Evolutionary conservation across 2,797 vertebrate genomes (phyloP).

Genomic region (Lindbergichthys nudifrons): DNA sequence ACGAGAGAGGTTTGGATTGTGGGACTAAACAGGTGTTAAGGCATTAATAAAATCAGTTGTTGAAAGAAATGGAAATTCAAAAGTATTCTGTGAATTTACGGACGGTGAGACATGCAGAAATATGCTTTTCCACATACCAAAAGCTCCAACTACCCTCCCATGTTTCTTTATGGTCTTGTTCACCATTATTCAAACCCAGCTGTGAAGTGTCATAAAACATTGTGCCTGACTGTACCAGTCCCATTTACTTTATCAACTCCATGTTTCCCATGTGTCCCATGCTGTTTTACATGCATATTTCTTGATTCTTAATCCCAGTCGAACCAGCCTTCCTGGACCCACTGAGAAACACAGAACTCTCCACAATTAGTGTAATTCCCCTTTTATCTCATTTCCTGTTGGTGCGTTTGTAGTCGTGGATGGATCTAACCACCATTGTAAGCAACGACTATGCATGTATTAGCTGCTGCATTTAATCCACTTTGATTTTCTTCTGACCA

Average conservation of each 20-base stretch:
- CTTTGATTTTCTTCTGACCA: not conserved
- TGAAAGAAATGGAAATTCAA: slow-evolving; percentile 18
- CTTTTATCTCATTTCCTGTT: slow-evolving; percentile 71
- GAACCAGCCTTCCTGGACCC: slow-evolving; percentile 31
- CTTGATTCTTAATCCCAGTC: slow-evolving; percentile 35
- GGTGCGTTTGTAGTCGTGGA: slow-evolving; percentile 17
- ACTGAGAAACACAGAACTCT: slow-evolving; percentile 35
- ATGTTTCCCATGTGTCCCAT: slow-evolving; percentile 32
- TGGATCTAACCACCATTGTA: slow-evolving; percentile 14
- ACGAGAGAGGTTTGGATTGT: slow-evolving; percentile 8
- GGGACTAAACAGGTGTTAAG: slow-evolving; percentile 44
- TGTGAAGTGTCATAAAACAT: slow-evolving; percentile 48
- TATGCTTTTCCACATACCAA: slow-evolving; percentile 60
- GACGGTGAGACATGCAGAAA: slow-evolving; percentile 17
- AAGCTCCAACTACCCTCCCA: slow-evolving; percentile 14
- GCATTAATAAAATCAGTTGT: slow-evolving; percentile 42
- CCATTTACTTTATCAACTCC: slow-evolving; percentile 44
- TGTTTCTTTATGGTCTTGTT: slow-evolving; percentile 43
- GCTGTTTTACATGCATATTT: slow-evolving; percentile 50
- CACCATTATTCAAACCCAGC: slow-evolving; percentile 45
- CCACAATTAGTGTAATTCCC: slow-evolving; percentile 58
- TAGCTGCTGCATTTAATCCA: not conserved
- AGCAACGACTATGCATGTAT: not conserved
- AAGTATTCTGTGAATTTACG: slow-evolving; percentile 40
- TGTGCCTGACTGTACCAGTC: slow-evolving; percentile 36